Conservation (phyloP, 2,888 invertebrate species). For the Neelides folsomi region DNA sequence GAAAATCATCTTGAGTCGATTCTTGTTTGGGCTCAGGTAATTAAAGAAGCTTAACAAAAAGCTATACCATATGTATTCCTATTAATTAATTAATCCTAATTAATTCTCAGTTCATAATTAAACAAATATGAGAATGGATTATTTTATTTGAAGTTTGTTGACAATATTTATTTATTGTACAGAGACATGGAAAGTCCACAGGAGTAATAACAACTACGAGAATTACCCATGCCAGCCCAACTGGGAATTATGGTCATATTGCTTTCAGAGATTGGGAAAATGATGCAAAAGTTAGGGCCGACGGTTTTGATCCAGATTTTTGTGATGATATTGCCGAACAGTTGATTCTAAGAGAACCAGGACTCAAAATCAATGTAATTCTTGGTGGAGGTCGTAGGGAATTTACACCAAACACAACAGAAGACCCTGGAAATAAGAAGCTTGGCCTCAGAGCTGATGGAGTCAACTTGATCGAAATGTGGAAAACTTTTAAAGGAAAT, state of each 20-base stretch:
- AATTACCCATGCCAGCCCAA: constrained; percentile 27
- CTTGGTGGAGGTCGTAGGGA: constrained; percentile 30
- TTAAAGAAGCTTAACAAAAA: neutral
- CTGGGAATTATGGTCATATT: constrained; percentile 42
- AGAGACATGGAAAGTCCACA: constrained; percentile 46
- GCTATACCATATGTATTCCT: neutral
- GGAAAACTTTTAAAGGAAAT: constrained; percentile 39
- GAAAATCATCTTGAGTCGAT: constrained; percentile 17
- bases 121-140: constrained; percentile 29
- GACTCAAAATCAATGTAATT: constrained; percentile 54
- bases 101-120: neutral
- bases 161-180: neutral
- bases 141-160: neutral
- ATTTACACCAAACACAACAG: constrained; percentile 6
- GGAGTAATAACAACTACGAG: constrained; percentile 29
- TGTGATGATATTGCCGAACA: constrained; percentile 79
- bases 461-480: constrained; percentile 51
- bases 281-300: constrained; percentile 47
- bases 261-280: constrained; percentile 61
- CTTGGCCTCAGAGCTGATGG: constrained; percentile 48
- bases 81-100: neutral
- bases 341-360: constrained; percentile 62
- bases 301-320: constrained; percentile 24
- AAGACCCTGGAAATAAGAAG: constrained; percentile 31
- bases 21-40: constrained; percentile 31